A percentile compares a stretch with the other conserved stretches of the same genome.
Conservation (phyloP, 2,113 vertebrate genomes). For the Tretioscincus oriximinensis region DNA sequence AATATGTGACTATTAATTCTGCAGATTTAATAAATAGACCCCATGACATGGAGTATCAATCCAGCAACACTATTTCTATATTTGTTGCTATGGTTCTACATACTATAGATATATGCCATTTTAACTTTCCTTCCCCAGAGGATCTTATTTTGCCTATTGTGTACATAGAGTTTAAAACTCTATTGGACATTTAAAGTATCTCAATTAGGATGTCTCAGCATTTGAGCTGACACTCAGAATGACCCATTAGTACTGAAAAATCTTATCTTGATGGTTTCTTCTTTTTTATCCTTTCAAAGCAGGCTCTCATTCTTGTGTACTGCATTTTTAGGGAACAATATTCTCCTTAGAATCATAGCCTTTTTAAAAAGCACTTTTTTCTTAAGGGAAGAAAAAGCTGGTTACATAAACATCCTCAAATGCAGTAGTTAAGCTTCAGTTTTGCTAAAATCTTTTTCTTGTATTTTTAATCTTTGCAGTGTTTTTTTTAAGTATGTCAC, state of each 20-base stretch:
- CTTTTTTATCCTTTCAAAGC: neutral
- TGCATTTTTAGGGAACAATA: neutral
- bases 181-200: neutral
- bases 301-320: conserved; percentile 14
- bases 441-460: conserved; percentile 36
- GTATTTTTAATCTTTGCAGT: conserved; percentile 30
- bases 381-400: conserved; percentile 39
- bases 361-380: conserved; percentile 10
- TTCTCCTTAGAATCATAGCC: neutral
- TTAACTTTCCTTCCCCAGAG: no score
- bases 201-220: neutral
- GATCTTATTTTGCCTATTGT: no score
- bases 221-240: neutral
- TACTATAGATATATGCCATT: no score
- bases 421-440: conserved; percentile 19
- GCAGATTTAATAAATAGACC: no score
- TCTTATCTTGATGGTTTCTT: neutral
- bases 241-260: neutral
- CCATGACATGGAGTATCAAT: no score
- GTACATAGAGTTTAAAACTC: neutral
- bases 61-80: no score
- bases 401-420: conserved; percentile 25
- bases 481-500: conserved; percentile 21
- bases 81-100: no score
- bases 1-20: no score